Conservation (phyloP, 2,797 vertebrate genomes). For the Vespertilio murinus region DNA sequence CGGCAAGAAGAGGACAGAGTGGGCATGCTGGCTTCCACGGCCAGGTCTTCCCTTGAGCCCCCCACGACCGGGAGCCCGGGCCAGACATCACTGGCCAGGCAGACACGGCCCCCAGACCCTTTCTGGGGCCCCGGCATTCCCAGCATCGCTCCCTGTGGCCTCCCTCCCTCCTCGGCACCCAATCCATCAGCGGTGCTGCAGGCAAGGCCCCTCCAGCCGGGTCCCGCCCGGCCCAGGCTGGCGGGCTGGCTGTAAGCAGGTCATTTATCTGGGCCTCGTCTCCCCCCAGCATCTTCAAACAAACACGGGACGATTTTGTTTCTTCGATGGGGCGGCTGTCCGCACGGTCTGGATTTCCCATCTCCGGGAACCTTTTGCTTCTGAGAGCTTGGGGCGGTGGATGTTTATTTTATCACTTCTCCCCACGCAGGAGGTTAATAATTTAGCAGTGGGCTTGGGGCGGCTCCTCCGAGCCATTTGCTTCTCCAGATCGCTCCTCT, state of each 20-base stretch:
- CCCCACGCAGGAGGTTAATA: conserved; percentile 72
- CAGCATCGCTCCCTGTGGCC: background rate
- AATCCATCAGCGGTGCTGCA: background rate
- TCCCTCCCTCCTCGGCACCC: conserved; percentile 54
- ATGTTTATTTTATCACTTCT: conserved; percentile 81
- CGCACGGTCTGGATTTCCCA: conserved; percentile 78
- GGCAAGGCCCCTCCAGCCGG: background rate
- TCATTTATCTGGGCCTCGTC: conserved; percentile 48
- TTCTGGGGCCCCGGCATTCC: background rate
- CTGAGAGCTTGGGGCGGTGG: conserved; percentile 56
- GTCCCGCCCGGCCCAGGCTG: accelerated
- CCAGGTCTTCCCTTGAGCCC: background rate
- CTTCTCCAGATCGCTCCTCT: conserved; percentile 57
- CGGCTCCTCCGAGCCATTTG: conserved; percentile 55
- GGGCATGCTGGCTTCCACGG: background rate
- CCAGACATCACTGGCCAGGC: background rate
- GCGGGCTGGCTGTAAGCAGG: background rate
- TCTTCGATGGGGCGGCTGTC: conserved; percentile 41
- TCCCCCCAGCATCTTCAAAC: conserved; percentile 63
- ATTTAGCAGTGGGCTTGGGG: conserved; percentile 74
- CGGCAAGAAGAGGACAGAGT: too few relatives aligned
- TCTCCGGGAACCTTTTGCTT: conserved; percentile 59
- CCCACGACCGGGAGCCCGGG: background rate
- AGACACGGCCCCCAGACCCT: background rate
- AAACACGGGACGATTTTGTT: conserved; percentile 68